These are phyloP conservation scores for Trilocha varians DNA, from an alignment of 2,888 invertebrate species.

Conservation along the genomic window DNA sequence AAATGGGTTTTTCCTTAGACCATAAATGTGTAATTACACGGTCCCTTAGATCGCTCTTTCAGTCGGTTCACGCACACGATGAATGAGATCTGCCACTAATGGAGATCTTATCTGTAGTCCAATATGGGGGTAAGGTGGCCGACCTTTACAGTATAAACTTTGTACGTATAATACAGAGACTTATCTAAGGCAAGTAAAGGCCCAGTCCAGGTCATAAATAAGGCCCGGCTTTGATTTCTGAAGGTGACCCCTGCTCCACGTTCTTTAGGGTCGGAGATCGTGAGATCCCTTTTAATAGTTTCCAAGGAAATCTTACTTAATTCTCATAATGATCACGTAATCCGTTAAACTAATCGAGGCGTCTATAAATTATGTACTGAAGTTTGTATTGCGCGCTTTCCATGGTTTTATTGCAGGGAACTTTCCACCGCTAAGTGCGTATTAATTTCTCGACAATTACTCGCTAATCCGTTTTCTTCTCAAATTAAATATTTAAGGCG, in stretches of 20 bases:
- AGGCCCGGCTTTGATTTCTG: constrained; percentile 63
- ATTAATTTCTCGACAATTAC: constrained; percentile 46
- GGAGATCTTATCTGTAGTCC: constrained; percentile 60
- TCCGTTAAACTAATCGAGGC: constrained; percentile 39
- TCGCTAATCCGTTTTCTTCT: constrained; percentile 55
- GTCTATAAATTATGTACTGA: constrained; percentile 31
- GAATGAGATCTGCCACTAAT: constrained; percentile 65
- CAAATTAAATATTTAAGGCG: constrained; percentile 60
- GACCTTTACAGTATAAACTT: constrained; percentile 55
- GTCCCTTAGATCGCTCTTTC: constrained; percentile 31
- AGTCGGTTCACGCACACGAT: constrained; percentile 49
- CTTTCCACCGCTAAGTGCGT: constrained; percentile 18
- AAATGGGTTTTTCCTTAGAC: constrained; percentile 2
- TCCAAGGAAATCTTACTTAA: constrained; percentile 54
- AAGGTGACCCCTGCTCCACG: constrained; percentile 54
- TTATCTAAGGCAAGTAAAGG: constrained; percentile 54
- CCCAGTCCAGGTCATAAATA: constrained; percentile 63
- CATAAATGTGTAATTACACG: constrained; percentile 49
- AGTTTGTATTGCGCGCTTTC: constrained; percentile 9
- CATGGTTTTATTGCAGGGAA: constrained; percentile 1
- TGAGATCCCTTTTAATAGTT: constrained; percentile 61
- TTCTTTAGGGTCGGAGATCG: constrained; percentile 45
- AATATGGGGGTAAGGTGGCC: constrained; percentile 57
- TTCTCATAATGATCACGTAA: constrained; percentile 55
- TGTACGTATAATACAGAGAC: constrained; percentile 54